A percentile compares a stretch with the other conserved stretches of the same genome.
Conservation (phyloP, 2,888 invertebrate species). For the Amiota mariae region DNA sequence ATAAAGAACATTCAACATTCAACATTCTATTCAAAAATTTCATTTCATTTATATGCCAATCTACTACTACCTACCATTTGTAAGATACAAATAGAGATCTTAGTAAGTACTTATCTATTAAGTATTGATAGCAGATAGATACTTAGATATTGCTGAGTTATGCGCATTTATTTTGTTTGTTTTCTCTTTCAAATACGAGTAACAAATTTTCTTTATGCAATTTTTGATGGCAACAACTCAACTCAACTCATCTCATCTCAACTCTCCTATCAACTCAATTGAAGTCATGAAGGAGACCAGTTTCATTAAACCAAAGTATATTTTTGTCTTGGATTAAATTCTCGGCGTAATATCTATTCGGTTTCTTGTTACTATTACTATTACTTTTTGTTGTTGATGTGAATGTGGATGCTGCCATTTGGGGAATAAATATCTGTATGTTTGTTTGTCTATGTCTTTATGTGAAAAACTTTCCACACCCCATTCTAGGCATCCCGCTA, state of each 20-base stretch:
- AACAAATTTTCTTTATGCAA: neutral
- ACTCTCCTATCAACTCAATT: too few relatives aligned
- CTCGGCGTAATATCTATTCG: conserved; percentile 15
- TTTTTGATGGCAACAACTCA: neutral
- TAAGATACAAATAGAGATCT: neutral
- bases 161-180: neutral
- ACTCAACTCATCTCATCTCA: too few relatives aligned
- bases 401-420: neutral
- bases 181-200: neutral
- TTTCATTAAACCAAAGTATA: too few relatives aligned
- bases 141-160: conserved; percentile 5
- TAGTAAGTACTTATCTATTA: neutral
- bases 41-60: too few relatives aligned
- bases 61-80: too few relatives aligned
- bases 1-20: neutral
- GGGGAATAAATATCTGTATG: neutral
- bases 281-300: too few relatives aligned
- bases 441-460: neutral
- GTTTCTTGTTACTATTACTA: too few relatives aligned
- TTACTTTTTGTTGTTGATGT: too few relatives aligned
- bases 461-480: neutral
- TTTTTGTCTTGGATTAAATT: conserved; percentile 21
- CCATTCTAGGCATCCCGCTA: conserved; percentile 16
- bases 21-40: neutral
- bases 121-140: neutral